Base-by-base conservation (phyloP, 2,888 invertebrate genomes). In the Busseola fusca region DNA sequence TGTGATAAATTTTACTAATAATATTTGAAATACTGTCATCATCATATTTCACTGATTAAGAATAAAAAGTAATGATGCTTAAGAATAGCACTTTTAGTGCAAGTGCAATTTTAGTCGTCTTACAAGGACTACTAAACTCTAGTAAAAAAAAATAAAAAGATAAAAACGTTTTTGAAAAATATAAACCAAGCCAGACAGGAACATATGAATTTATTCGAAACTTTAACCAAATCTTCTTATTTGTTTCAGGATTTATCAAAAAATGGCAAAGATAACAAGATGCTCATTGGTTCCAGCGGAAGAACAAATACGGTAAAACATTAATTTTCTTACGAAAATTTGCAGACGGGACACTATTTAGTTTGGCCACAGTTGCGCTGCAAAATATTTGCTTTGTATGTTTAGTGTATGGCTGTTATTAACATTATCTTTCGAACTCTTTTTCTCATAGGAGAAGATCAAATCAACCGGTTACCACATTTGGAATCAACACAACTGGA, bases 401-500 rank as follows among this genome's bases (percentile, higher is more conserved):
- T 72, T 40, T 54, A 45, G 18, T 60, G 0, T 34, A 45, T 25
- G 18, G 62, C 48, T 71, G n/a, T 57, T 42, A 73, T 48, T 79
- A 64, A 81, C 77, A 48, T 64, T 30, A n/a, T 37, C 68, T 65
- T 64, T 80, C 60, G 21, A 54, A 57, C 66, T 80, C 76, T 79
- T 81, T 79, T 65, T 72, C 69, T 70, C 81, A 27, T 80, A 80
- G 79, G 81, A n/a, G 50, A 52, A n/a, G 77, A 66, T 34, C 65
- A 54, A 80, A 72, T 25, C 78, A 30, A 27, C 63, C 37, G 37
- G 48, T 34, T 72, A 64, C 57, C 77, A 54, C 25, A 57, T 58
- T 70, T 84, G 84, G 84, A 75, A 83, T 73, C 83, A 79, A 52
- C 80, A 83, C 69, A 66, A 69, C 71, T 84, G 84, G 84, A 84